Base-by-base conservation (phyloP, 92 coral and sea anemone species). In the Pocillopora meandrina region DNA sequence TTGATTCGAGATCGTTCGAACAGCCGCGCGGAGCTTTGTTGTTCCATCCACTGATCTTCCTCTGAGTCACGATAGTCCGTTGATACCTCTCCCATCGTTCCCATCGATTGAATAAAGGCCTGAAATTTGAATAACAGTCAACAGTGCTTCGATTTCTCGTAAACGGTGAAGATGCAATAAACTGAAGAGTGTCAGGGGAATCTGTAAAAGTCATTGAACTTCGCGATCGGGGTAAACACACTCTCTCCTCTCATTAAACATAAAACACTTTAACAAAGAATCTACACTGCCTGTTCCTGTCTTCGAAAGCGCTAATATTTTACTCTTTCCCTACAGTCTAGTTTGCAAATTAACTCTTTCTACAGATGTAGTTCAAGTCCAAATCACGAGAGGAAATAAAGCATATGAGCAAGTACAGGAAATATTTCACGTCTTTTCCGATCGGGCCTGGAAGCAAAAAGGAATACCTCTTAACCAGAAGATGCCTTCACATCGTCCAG, bases 1-100 rank as follows among this genome's bases (percentile, higher is more conserved):
- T 97, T 97, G 87, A 97, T 97, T 85, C 99, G 92, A 65, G 99
- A 97, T 88, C 98, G 89, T 87, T 97, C 99, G 86, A 97, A 97
- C 33, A 97, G 92, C 81, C 98, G 85, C 33, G 99, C 98, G 17
- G 98, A 92, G 57, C 97, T 92, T 65, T 94, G 98, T 63, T 97
- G 97, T 70, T 96, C 99, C 95, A 96, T 93, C 97, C 96, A 92
- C 61, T 92, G 93, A 60, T 96, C 98, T 61, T 91, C 95, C 14
- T 91, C 96, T 58, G 92, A 81, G 36, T 78, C 85, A 68, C 92
- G 84, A 76, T 82, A 87, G 72, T 94, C 95, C 15, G 89, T 65
- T 13, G 87, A 75, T 1, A 87, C 92, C 74, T 94, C 98, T 47
- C 98, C 98, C 98, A 92, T 94, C 72, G 98, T 94, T 63, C 98